These are phyloP conservation scores for Iselma pallidipennis DNA, from an alignment of 2,888 invertebrate genomes.

Conservation along the genomic window DNA sequence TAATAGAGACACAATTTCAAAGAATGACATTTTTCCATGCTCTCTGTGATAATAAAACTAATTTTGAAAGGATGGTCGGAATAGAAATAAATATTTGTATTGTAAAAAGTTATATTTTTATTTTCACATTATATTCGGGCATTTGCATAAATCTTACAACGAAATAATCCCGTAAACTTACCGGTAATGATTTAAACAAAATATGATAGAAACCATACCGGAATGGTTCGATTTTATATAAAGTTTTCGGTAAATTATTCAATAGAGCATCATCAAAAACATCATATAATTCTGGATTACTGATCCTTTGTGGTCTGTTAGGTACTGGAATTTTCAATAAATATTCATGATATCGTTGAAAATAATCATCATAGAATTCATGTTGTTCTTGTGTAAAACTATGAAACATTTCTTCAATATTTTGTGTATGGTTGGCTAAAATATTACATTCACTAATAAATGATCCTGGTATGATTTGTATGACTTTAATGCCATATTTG, in stretches of 20 bases:
- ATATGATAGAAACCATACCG: constrained; percentile 69
- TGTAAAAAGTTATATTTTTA: constrained; percentile 15
- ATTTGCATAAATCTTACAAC: constrained; percentile 67
- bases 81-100: constrained; percentile 4
- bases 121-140: constrained; percentile 56
- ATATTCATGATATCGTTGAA: constrained; percentile 65
- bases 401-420: constrained; percentile 68
- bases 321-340: constrained; percentile 53
- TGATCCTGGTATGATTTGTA: constrained; percentile 79
- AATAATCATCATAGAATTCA: constrained; percentile 68
- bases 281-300: constrained; percentile 60
- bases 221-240: constrained; percentile 73
- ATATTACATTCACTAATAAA: constrained; percentile 72
- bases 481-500: constrained; percentile 71
- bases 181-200: constrained; percentile 66
- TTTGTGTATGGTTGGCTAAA: constrained; percentile 63
- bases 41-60: neutral
- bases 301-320: constrained; percentile 58
- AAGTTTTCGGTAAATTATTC: constrained; percentile 61
- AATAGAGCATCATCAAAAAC: constrained; percentile 67
- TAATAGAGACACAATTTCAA: neutral
- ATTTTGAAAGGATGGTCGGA: neutral
- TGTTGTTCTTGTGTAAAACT: constrained; percentile 67
- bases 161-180: constrained; percentile 62
- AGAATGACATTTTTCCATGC: neutral